A percentile compares a stretch with the other conserved stretches of the same genome.
Conservation (phyloP, 2,113 vertebrate genomes). For the Mohoua ochrocephala region DNA sequence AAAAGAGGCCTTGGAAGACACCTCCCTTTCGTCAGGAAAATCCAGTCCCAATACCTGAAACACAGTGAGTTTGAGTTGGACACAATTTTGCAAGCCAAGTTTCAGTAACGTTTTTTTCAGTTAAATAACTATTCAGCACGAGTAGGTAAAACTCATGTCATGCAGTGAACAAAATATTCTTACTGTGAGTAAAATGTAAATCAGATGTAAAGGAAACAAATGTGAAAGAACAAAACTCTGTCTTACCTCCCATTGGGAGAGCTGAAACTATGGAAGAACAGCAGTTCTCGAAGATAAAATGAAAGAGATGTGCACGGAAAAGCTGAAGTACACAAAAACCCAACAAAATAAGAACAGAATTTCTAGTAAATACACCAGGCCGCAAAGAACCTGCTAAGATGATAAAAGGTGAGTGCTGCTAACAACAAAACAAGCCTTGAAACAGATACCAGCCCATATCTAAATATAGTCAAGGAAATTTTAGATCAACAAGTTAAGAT, state of each 20-base stretch:
- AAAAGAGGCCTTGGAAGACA: neutral
- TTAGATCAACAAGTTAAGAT: neutral
- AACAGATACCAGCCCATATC: neutral
- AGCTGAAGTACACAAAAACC: neutral
- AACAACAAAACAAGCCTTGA: neutral
- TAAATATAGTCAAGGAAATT: neutral
- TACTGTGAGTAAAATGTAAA: slow-evolving; percentile 1
- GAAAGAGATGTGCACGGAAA: neutral
- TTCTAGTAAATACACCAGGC: neutral
- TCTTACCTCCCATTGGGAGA: neutral
- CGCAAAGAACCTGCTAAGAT: neutral
- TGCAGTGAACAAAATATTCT: neutral
- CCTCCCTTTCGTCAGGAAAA: neutral
- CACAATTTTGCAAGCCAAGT: neutral
- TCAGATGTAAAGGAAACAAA: slow-evolving; percentile 8
- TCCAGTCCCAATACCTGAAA: neutral
- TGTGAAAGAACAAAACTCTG: neutral
- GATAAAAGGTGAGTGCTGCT: neutral
- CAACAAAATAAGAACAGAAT: neutral
- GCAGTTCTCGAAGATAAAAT: neutral
- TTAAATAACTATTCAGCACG: neutral
- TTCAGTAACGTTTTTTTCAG: neutral
- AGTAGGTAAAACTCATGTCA: neutral
- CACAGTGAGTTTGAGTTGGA: neutral
- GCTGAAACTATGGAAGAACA: neutral